These are phyloP conservation scores for Thinocorus orbignyianus DNA, from an alignment of 2,113 vertebrate genomes.

Conservation along the genomic window DNA sequence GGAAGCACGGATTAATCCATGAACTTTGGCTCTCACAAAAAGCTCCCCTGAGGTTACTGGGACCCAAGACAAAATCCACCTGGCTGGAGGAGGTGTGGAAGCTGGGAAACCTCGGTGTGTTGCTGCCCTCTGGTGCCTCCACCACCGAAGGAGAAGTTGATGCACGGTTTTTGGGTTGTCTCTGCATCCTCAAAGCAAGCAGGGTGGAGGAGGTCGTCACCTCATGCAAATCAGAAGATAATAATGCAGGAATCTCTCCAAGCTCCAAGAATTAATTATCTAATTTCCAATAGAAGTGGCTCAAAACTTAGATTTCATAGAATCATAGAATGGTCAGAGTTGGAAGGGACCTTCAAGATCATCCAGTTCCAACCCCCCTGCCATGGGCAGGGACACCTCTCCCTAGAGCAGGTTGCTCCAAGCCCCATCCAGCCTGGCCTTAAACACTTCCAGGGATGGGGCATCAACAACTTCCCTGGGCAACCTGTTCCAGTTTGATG, in stretches of 20 bases:
- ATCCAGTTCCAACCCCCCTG: no score
- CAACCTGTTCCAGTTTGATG: no score
- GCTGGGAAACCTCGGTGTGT: neutral
- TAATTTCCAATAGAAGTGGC: neutral
- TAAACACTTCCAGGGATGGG: no score
- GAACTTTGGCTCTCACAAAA: neutral
- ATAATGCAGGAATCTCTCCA: neutral
- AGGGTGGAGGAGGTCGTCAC: neutral
- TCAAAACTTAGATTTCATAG: neutral
- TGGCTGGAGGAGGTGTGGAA: fast-evolving
- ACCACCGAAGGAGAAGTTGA: neutral
- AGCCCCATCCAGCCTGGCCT: no score
- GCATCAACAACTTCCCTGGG: no score
- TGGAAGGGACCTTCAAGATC: no score
- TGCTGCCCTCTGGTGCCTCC: slow-evolving; percentile 29
- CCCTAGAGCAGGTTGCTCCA: no score
- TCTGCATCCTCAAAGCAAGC: neutral
- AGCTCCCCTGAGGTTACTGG: neutral
- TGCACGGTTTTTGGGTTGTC: neutral
- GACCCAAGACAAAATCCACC: fast-evolving
- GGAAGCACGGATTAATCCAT: neutral
- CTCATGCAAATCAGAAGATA: neutral
- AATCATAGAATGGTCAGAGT: no score
- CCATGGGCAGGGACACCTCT: no score
- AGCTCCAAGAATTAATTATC: neutral